phyloP scores from a whole-genome alignment of 2,113 vertebrate genomes.

The Cyanoderma ruficeps region DNA sequence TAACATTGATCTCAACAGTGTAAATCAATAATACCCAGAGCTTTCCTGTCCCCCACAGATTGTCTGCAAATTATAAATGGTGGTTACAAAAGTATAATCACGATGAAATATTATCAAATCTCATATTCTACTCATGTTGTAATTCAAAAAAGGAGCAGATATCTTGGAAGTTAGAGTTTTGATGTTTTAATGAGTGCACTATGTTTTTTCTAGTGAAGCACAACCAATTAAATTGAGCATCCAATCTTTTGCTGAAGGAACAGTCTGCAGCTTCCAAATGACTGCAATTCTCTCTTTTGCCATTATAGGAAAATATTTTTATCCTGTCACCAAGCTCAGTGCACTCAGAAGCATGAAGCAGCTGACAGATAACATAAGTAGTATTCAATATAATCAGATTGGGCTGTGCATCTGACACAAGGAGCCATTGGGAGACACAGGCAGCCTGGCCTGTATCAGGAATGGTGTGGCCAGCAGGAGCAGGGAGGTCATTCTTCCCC shows the following conservation, averaged over 20 bases:
- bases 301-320: conserved; percentile 62
- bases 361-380: conserved; percentile 26
- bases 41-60: conserved; percentile 18
- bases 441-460: no score
- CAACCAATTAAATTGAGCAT: conserved; percentile 75
- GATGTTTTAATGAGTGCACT: conserved; percentile 74
- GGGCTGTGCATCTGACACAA: not conserved
- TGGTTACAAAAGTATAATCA: conserved; percentile 41
- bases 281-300: conserved; percentile 38
- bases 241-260: conserved; percentile 64
- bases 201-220: conserved; percentile 71
- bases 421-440: not conserved
- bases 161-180: conserved; percentile 65
- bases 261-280: conserved; percentile 63
- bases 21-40: conserved; percentile 60
- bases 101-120: conserved; percentile 55
- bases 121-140: conserved; percentile 39
- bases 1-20: conserved; percentile 43
- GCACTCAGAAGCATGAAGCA: conserved; percentile 6
- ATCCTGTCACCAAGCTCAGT: conserved; percentile 56
- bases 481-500: no score
- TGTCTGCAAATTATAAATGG: conserved; percentile 42
- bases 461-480: no score
- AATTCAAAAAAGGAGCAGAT: conserved; percentile 68
- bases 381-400: not conserved